A percentile compares a stretch with the other conserved stretches of the same genome.
These are phyloP conservation scores for Aphrocallistes beatrix DNA, from an alignment of 37 sponge, comb jelly and placozoan species.

Conservation along the genomic window DNA sequence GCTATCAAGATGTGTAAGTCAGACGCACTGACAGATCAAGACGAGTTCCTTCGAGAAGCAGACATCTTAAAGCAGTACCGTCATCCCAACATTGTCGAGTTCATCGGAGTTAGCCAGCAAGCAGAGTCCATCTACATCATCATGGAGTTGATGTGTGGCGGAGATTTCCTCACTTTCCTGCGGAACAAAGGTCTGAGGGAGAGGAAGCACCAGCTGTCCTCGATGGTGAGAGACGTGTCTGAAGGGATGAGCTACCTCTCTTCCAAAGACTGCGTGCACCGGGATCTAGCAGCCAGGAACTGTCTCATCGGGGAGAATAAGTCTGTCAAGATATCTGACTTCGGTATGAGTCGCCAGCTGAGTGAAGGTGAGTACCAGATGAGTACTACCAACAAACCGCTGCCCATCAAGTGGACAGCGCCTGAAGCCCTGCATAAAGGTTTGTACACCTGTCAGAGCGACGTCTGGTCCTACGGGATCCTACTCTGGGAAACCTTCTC, in stretches of 20 bases:
- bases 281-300: slow-evolving; percentile 82
- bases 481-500: slow-evolving; percentile 80
- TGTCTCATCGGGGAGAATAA: slow-evolving; percentile 63
- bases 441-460: slow-evolving; percentile 68
- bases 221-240: slow-evolving; percentile 44
- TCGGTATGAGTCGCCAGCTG: slow-evolving; percentile 81
- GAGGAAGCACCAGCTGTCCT: slow-evolving; percentile 32
- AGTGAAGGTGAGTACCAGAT: slow-evolving; percentile 69
- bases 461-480: slow-evolving; percentile 88
- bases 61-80: slow-evolving; percentile 83
- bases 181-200: slow-evolving; percentile 46
- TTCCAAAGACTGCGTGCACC: slow-evolving; percentile 66
- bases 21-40: slow-evolving; percentile 37
- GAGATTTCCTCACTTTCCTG: slow-evolving; percentile 68
- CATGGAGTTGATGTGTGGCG: slow-evolving; percentile 90
- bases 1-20: slow-evolving; percentile 82
- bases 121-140: slow-evolving; percentile 76
- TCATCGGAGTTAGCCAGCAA: slow-evolving; percentile 70
- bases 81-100: slow-evolving; percentile 81
- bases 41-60: slow-evolving; percentile 75
- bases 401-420: slow-evolving; percentile 93
- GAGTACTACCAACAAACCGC: slow-evolving; percentile 47
- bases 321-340: slow-evolving; percentile 70
- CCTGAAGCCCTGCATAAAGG: slow-evolving; percentile 86
- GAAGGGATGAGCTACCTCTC: slow-evolving; percentile 74